Evolutionary conservation across 2,797 vertebrate species (phyloP).

Genomic region (Ctenochaetus hawaiiensis): DNA sequence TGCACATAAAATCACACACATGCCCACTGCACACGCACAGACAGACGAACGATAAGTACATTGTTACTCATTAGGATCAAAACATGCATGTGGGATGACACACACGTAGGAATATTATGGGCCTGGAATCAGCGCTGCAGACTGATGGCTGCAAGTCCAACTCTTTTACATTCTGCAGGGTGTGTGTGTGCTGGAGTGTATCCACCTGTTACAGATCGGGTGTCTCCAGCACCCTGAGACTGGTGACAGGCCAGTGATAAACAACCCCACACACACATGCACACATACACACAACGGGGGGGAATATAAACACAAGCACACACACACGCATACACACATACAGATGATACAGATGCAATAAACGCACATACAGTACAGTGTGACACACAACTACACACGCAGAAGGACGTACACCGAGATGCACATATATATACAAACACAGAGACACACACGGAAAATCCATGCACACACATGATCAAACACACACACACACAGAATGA

Average conservation of each 20-base stretch:
- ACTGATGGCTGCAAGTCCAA: slow-evolving; percentile 60
- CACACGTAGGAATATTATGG: slow-evolving; percentile 21
- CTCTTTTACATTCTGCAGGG: slow-evolving; percentile 73
- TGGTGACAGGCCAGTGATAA: slow-evolving; percentile 76
- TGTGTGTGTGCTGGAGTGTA: slow-evolving; percentile 70
- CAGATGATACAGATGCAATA: slow-evolving; percentile 16
- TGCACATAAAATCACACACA: neutral
- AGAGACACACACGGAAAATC: slow-evolving; percentile 7
- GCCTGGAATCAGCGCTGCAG: slow-evolving; percentile 31
- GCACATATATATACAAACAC: neutral
- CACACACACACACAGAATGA: slow-evolving; percentile 1
- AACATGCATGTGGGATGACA: neutral
- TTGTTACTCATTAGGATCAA: slow-evolving; percentile 41
- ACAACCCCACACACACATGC: slow-evolving; percentile 56
- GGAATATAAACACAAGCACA: neutral
- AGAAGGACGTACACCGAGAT: neutral
- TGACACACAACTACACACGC: slow-evolving; percentile 3
- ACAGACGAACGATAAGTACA: slow-evolving; percentile 19
- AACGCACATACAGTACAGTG: slow-evolving; percentile 5
- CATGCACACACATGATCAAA: slow-evolving; percentile 18
- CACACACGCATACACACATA: neutral
- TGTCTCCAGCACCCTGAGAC: slow-evolving; percentile 69
- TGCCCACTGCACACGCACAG: slow-evolving; percentile 1
- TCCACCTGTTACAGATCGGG: slow-evolving; percentile 78
- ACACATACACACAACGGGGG: slow-evolving; percentile 16